A percentile compares a stretch with the other conserved stretches of the same genome.
Evolutionary conservation across 2,888 invertebrate species (phyloP).

Genomic region (Drosophila longiperda): DNA sequence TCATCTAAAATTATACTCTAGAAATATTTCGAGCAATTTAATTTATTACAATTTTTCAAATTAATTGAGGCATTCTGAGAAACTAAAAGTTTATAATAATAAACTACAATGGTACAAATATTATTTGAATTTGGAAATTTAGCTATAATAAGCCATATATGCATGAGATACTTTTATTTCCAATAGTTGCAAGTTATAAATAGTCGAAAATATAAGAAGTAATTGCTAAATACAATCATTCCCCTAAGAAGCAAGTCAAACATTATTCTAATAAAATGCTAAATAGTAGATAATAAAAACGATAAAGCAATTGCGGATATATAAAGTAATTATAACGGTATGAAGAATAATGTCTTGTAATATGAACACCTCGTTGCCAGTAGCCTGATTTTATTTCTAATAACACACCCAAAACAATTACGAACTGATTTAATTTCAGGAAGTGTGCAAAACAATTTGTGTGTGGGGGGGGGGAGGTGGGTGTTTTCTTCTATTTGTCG

Average conservation of each 20-base stretch:
- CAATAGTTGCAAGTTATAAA: neutral
- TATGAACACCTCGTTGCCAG: neutral
- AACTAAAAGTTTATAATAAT: neutral
- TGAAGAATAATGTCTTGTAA: constrained; percentile 1
- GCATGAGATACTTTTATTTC: neutral
- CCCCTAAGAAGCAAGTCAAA: neutral
- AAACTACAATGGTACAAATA: neutral
- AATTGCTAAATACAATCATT: neutral
- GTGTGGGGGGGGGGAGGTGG: neutral
- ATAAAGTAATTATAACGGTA: neutral
- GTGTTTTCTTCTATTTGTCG: neutral
- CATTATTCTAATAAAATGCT: neutral
- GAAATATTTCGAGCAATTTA: too few species aligned
- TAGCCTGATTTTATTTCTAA: constrained; percentile 1
- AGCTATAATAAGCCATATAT: neutral
- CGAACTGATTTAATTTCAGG: constrained; percentile 2
- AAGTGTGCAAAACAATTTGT: constrained; percentile 6
- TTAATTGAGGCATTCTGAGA: neutral
- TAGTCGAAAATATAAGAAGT: neutral
- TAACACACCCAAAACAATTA: neutral
- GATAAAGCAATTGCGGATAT: neutral
- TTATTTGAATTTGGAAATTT: neutral
- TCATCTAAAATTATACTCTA: too few species aligned
- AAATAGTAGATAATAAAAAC: neutral
- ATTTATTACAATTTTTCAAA: too few species aligned